phyloP scores from a whole-genome alignment of 2,797 vertebrate species.

The Chiroxiphia lanceolata region DNA sequence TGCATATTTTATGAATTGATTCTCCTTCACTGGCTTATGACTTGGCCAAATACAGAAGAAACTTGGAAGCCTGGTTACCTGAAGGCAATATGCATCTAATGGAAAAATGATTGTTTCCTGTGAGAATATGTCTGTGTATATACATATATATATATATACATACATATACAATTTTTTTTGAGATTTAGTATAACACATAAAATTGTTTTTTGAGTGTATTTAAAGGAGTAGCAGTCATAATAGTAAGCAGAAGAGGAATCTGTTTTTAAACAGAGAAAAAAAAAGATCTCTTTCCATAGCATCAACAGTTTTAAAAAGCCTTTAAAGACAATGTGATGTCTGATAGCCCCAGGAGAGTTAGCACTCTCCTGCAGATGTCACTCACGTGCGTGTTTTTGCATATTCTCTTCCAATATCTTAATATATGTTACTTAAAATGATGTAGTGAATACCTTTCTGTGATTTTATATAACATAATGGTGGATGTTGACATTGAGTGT shows the following conservation, averaged over 20 bases:
- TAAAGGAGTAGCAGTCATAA: neutral
- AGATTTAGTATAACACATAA: neutral
- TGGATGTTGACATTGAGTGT: neutral
- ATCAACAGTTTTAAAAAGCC: neutral
- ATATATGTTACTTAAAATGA: neutral
- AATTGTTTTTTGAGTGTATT: neutral
- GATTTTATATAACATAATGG: neutral
- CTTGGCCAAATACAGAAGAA: neutral
- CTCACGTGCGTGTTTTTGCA: fast-evolving
- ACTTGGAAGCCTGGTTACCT: neutral
- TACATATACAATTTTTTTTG: neutral
- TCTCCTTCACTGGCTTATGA: neutral
- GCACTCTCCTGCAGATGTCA: neutral
- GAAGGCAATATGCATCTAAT: neutral
- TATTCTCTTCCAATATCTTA: neutral
- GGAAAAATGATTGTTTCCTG: neutral
- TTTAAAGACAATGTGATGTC: neutral
- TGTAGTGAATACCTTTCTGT: neutral
- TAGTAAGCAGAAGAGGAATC: neutral
- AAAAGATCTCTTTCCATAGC: neutral
- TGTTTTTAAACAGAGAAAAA: neutral
- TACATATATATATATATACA: neutral
- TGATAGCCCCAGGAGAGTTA: neutral
- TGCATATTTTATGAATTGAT: neutral
- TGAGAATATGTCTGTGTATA: neutral